Conservation (phyloP, 2,113 vertebrate species). For the Melanotaenia duboulayi region DNA sequence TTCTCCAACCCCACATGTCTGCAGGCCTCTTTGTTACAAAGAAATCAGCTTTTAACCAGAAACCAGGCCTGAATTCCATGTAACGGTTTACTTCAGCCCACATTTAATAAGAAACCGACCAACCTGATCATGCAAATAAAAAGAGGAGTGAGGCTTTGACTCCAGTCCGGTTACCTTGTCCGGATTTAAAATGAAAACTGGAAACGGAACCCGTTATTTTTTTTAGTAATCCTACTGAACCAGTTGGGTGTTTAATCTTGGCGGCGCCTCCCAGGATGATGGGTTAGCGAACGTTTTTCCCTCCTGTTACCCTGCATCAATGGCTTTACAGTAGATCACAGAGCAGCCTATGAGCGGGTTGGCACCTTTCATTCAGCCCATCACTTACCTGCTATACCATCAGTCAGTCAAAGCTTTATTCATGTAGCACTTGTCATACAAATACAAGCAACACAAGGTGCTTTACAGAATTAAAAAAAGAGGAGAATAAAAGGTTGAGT, state of each 20-base stretch:
- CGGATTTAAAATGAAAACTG: slow-evolving; percentile 51
- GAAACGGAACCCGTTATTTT: slow-evolving; percentile 51
- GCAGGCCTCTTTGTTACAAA: slow-evolving; percentile 4
- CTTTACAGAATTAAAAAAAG: no score
- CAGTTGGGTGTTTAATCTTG: slow-evolving; percentile 37
- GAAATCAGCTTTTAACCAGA: slow-evolving; percentile 53
- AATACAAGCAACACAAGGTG: no score
- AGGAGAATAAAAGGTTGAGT: no score
- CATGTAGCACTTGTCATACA: no score
- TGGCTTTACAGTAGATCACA: slow-evolving; percentile 64
- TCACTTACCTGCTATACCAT: no score
- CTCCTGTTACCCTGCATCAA: slow-evolving; percentile 62
- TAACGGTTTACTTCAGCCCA: slow-evolving; percentile 10
- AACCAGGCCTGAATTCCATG: no score
- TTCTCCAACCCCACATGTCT: slow-evolving; percentile 25
- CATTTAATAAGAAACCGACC: slow-evolving; percentile 15
- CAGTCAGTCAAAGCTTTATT: no score
- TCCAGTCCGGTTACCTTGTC: slow-evolving; percentile 28
- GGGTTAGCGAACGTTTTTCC: slow-evolving; percentile 52
- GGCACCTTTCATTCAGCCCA: slow-evolving; percentile 33
- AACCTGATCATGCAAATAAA: slow-evolving; percentile 35
- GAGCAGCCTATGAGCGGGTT: slow-evolving; percentile 54
- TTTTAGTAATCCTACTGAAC: slow-evolving; percentile 46
- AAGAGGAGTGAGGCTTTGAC: slow-evolving; percentile 30
- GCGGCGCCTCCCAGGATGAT: slow-evolving; percentile 59